Evolutionary conservation across 2,888 invertebrate genomes (phyloP).

Genomic region (Branchinecta sandiegonensis): DNA sequence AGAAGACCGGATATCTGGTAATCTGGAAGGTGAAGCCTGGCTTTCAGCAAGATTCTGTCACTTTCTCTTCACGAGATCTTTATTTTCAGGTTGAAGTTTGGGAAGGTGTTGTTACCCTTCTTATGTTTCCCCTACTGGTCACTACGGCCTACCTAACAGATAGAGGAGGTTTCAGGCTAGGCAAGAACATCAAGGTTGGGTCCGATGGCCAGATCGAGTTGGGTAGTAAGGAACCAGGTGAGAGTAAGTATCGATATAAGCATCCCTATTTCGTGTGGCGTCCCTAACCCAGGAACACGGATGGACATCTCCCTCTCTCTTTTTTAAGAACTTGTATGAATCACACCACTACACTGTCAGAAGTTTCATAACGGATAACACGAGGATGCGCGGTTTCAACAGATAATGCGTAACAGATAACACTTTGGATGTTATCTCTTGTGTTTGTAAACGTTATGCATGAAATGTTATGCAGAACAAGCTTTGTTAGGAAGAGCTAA

Average conservation of each 20-base stretch:
- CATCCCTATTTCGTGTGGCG: no score
- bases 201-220: conserved; percentile 35
- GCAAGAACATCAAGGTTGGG: conserved; percentile 30
- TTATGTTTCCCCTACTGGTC: conserved; percentile 43
- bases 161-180: conserved; percentile 32
- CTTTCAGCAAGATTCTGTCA: background rate
- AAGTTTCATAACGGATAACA: no score
- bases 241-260: conserved; percentile 29
- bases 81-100: conserved; percentile 37
- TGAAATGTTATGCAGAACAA: no score
- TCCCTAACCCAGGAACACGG: no score
- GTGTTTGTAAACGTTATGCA: no score
- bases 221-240: conserved; percentile 33
- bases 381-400: no score
- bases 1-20: background rate
- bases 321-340: no score
- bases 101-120: conserved; percentile 44
- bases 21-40: background rate
- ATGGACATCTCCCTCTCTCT: no score
- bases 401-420: no score
- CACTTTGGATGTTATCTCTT: no score
- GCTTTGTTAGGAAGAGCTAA: no score
- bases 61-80: background rate
- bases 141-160: conserved; percentile 42
- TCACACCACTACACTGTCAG: no score